phyloP scores from a whole-genome alignment of 2,888 invertebrate genomes.

The Drosophila trichaetosa region DNA sequence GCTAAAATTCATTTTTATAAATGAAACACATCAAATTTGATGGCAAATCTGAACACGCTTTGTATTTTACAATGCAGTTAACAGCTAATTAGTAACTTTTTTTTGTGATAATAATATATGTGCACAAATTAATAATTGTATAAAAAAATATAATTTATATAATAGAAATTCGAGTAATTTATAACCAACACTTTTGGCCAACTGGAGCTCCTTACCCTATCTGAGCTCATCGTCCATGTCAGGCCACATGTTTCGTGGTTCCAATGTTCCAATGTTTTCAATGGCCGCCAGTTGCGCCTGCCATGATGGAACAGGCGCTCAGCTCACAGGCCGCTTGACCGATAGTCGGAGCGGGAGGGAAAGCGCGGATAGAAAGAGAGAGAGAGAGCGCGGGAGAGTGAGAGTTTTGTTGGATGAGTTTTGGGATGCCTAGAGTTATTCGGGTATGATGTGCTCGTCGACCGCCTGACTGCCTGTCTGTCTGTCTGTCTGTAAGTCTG shows the following conservation, averaged over 20 bases:
- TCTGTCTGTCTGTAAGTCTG: constrained; percentile 31
- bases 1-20: not conserved
- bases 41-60: not conserved
- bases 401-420: constrained; percentile 42
- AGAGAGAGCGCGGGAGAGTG: constrained; percentile 19
- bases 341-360: constrained; percentile 30
- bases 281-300: constrained; percentile 71
- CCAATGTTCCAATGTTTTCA: constrained; percentile 40
- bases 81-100: not conserved
- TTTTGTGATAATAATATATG: not conserved
- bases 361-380: not conserved
- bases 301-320: constrained; percentile 70
- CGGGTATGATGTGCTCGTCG: constrained; percentile 47
- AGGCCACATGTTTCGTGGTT: constrained; percentile 66
- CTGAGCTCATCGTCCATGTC: constrained; percentile 57
- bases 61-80: not conserved
- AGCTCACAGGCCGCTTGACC: constrained; percentile 51
- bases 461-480: constrained; percentile 35
- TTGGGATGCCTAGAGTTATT: constrained; percentile 60
- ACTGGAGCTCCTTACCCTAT: not conserved
- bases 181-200: not conserved
- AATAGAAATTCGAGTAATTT: not conserved
- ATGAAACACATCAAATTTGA: not conserved
- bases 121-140: not conserved
- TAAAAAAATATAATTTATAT: not conserved